Evolutionary conservation across 2,888 invertebrate species (phyloP).

Genomic region (Harmothoe impar): DNA sequence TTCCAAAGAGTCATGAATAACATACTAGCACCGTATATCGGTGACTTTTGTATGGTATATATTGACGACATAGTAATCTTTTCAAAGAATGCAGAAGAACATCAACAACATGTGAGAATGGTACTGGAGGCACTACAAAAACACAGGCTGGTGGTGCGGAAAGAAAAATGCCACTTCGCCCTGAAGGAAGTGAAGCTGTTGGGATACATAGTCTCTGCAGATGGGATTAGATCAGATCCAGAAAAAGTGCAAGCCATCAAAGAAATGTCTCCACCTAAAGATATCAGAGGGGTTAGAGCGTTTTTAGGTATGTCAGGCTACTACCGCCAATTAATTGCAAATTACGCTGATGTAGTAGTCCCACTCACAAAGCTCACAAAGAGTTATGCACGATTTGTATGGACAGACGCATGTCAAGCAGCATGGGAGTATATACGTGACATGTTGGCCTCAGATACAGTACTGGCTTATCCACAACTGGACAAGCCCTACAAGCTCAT

Average conservation of each 20-base stretch:
- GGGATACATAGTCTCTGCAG: not conserved
- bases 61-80: not conserved
- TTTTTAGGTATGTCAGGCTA: not conserved
- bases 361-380: not conserved
- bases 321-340: not conserved
- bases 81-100: not conserved
- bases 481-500: too few relatives aligned
- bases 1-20: too few relatives aligned
- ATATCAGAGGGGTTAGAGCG: not conserved
- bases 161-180: not conserved
- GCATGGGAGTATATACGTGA: not conserved
- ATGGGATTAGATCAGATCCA: not conserved
- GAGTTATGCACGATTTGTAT: not conserved
- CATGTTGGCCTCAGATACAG: too few relatives aligned
- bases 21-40: not conserved
- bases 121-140: not conserved
- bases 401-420: not conserved
- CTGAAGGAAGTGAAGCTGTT: not conserved
- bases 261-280: not conserved
- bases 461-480: too few relatives aligned
- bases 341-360: not conserved
- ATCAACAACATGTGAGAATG: not conserved
- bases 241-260: not conserved
- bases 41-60: not conserved
- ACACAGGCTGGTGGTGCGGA: not conserved